Conservation (phyloP, 2,113 vertebrate genomes). For the Prinia subflava region DNA sequence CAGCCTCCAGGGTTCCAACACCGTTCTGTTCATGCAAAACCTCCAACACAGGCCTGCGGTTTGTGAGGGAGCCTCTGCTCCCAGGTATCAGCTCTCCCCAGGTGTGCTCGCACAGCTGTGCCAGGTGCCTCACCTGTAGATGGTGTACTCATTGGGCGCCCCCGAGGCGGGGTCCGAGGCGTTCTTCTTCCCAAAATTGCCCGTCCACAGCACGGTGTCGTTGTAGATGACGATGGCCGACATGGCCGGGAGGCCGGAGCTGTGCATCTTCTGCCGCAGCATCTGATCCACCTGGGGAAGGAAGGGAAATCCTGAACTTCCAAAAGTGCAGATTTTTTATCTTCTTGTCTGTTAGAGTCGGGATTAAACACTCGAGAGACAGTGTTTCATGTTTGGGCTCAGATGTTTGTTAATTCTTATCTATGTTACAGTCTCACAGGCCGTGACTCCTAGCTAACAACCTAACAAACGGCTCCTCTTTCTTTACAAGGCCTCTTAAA, state of each 20-base stretch:
- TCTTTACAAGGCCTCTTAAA: too few relatives aligned
- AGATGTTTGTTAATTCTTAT: too few relatives aligned
- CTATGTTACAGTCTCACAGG: too few relatives aligned
- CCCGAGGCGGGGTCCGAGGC: constrained; percentile 77
- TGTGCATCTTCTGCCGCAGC: constrained; percentile 73
- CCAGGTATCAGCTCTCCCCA: neutral
- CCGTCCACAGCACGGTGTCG: constrained; percentile 89
- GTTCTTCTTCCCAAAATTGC: constrained; percentile 88
- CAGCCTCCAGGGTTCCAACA: neutral
- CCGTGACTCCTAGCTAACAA: too few relatives aligned
- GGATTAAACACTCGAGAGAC: too few relatives aligned
- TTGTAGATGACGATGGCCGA: constrained; percentile 88
- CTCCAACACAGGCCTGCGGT: neutral
- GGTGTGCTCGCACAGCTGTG: fast-evolving
- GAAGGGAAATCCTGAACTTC: too few relatives aligned
- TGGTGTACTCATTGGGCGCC: constrained; percentile 83
- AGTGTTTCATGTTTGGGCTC: too few relatives aligned
- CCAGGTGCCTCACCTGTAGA: constrained; percentile 81
- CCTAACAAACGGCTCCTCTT: too few relatives aligned
- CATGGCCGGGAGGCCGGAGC: constrained; percentile 77
- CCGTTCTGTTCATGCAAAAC: neutral
- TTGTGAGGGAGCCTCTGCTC: fast-evolving
- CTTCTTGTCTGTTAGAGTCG: neutral
- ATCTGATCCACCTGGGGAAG: constrained; percentile 77
- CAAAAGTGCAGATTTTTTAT: neutral